phyloP scores from a whole-genome alignment of 2,888 invertebrate genomes.

The Plagiodera versicolora region DNA sequence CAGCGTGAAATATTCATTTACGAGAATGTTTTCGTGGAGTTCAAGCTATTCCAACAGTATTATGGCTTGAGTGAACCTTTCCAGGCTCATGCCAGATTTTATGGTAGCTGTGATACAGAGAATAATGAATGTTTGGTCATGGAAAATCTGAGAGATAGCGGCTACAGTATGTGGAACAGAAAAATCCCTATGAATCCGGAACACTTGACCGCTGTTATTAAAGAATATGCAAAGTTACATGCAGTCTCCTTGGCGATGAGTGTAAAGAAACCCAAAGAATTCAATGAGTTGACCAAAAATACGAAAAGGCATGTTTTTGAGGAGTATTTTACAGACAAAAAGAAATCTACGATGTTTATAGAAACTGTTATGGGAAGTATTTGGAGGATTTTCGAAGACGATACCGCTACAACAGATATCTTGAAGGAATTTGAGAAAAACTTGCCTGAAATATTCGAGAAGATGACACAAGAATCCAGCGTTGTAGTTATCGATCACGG shows the following conservation, averaged over 20 bases:
- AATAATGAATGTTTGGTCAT: conserved; percentile 39
- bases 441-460: neutral
- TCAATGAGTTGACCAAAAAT: conserved; percentile 1
- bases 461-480: neutral
- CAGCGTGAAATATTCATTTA: conserved; percentile 42
- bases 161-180: neutral
- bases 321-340: neutral
- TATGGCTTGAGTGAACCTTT: conserved; percentile 11
- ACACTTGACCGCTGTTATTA: conserved; percentile 27
- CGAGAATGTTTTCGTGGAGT: conserved; percentile 34
- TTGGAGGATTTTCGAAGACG: neutral
- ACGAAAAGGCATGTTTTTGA: neutral
- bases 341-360: neutral
- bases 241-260: conserved; percentile 28
- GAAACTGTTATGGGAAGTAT: neutral
- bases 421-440: neutral
- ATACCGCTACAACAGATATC: neutral
- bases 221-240: conserved; percentile 30
- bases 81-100: conserved; percentile 16
- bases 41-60: conserved; percentile 38
- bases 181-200: conserved; percentile 21
- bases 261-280: conserved; percentile 23
- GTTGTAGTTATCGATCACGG: conserved; percentile 33
- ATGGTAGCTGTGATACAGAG: conserved; percentile 19
- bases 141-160: conserved; percentile 29